Base-by-base conservation (phyloP, 2,797 vertebrate genomes). In the Artibeus jamaicensis region DNA sequence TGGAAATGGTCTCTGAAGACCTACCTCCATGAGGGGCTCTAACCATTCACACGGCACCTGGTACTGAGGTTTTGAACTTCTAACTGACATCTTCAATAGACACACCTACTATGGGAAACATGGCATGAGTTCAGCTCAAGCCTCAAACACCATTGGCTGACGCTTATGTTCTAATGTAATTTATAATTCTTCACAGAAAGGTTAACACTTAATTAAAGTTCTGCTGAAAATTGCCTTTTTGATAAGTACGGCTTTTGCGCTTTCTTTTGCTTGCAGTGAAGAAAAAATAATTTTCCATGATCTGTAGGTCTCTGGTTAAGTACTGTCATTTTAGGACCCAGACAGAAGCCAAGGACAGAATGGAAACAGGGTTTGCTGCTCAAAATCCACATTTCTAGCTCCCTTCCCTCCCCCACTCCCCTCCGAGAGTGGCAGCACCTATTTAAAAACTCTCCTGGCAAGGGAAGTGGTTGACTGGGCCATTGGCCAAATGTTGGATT, bases 121-220 rank as follows among this genome's bases (percentile, higher is more conserved):
- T 74, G 93, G 37, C 83, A 68, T 1, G 0, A 57, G 48, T 97
- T 98, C 97, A 96, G 68, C 44, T 44, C 44, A 88, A 73, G 74
- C 92, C 94, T 97, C 95, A 92, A 88, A 97, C 89, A 93, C 96
- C 86, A 22, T 91, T 29, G 37, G 81, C 67, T 98, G 93, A 95
- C 86, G 94, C 94, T 97, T 97, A 96, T 93, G 84, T 93, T 97
- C 74, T 92, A 86, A 93, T 70, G 92, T 88, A 67, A 95, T 96
- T 97, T 89, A 86, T 96, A 86, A 70, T 94, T 97, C 94, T 95
- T 96, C 94, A 89, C 84, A 96, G 96, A 96, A 94, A 98, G 93
- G 97, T 96, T 97, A 96, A 84, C 73, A 93, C 85, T 97, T 97
- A 92, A 96, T 93, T 96, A 97, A 97, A 95, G 76, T 89, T 89